Evolutionary conservation across 2,113 vertebrate genomes (phyloP).

Genomic region (Pandion haliaetus): DNA sequence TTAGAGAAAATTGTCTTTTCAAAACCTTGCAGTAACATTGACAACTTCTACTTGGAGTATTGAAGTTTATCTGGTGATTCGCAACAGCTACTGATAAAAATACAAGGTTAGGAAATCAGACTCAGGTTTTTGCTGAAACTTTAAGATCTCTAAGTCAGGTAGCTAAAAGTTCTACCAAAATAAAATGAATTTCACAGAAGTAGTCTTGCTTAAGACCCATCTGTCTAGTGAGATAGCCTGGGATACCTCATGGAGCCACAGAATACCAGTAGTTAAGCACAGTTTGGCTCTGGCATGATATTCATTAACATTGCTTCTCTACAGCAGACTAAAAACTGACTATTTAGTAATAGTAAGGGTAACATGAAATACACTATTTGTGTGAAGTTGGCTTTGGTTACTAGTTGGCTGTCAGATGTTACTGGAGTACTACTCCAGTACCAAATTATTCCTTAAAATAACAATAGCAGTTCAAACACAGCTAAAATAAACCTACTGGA

Average conservation of each 20-base stretch:
- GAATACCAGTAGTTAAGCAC: not conserved
- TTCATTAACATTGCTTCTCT: not conserved
- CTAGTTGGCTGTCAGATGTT: not conserved
- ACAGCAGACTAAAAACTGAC: not conserved
- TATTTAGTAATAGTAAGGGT: not conserved
- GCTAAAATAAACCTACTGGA: not conserved
- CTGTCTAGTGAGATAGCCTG: not conserved
- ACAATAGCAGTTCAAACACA: not conserved
- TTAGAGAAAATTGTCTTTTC: not conserved
- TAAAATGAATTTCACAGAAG: not conserved
- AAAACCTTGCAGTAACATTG: not conserved
- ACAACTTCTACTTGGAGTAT: not conserved
- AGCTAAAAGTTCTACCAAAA: not conserved
- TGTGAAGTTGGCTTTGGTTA: not conserved
- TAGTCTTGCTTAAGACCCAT: not conserved
- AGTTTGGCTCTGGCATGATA: not conserved
- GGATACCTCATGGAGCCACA: not conserved
- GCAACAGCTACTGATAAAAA: not conserved
- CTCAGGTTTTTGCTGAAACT: not conserved
- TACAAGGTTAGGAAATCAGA: not conserved
- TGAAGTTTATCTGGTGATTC: not conserved
- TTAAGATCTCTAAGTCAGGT: not conserved
- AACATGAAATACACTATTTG: not conserved
- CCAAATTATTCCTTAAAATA: not conserved
- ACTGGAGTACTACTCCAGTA: not conserved